Base-by-base conservation (phyloP, 2,113 vertebrate species). In the Rhabdornis inornatus region DNA sequence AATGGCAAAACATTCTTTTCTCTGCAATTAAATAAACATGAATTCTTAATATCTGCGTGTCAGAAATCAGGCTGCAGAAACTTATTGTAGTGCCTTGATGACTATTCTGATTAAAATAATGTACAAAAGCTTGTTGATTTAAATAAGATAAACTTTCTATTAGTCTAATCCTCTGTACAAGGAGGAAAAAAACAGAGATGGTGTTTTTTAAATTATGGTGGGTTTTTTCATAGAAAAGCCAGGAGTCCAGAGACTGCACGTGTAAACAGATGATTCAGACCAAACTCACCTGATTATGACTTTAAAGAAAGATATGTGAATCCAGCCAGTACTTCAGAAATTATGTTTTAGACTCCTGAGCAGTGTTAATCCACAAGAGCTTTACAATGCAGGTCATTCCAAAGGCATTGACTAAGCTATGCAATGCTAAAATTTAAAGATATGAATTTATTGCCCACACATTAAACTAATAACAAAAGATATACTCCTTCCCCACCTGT, bases 171-270 rank as follows among this genome's bases (percentile, higher is more conserved):
- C 7, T 75, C 18, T 60, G 31, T 63, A 6, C 13, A 83, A 66
- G 18, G 19, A 42, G 24, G 4, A 7, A 66, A 39, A 64, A 83
- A 23, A 0, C 4, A 68, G 8, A 49, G 11, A 72, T 16, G 4
- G 2, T 35, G 10, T 31, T 15, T 68, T 85, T 74, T 13, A 45
- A 72, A 50, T 50, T 70, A 33, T 15, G 9, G 10, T n/a, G 22
- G 1, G 0, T 0, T 49, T 88, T 83, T 75, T 5, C 4, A 1
- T 56, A 22, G 8, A 56, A 27, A 65, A 69, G 1, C 10, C 31
- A 39, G 25, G 19, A 64, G 4, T 47, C 9, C 4, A 3, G 11
- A 81, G 14, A 24, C 23, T 61, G 9, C 14, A 10, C 22, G 9
- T 44, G 7, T 53, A 72, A 94, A 92, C 7, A 61, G 16, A n/a